A percentile compares a stretch with the other conserved stretches of the same genome.
Evolutionary conservation across 2,797 vertebrate genomes (phyloP).

Genomic region (Danio jaintianensis): DNA sequence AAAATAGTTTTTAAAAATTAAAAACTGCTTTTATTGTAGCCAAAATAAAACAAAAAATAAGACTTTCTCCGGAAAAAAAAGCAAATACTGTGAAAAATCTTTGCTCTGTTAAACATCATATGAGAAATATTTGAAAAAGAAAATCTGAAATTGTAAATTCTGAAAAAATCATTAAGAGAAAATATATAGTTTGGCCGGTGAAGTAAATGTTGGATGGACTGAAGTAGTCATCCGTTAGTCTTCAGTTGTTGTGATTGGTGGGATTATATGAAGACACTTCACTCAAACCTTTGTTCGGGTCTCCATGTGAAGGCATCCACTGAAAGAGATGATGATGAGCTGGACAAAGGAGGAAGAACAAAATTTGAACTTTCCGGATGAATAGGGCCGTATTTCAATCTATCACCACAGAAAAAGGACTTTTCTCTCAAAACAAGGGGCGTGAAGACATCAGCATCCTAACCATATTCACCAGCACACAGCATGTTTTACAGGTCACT

Average conservation of each 20-base stretch:
- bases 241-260: not conserved
- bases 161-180: not conserved
- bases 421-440: conserved; percentile 27
- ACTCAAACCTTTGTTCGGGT: not conserved
- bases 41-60: no score
- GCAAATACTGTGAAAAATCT: no score
- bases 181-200: not conserved
- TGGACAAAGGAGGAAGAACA: conserved; percentile 20
- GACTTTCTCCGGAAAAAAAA: no score
- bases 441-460: conserved; percentile 30
- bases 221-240: not conserved
- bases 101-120: no score
- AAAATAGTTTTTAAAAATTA: no score
- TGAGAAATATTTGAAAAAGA: no score
- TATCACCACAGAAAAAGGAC: conserved; percentile 7
- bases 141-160: no score
- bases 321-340: conserved; percentile 18
- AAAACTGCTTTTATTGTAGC: no score
- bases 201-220: conserved; percentile 7
- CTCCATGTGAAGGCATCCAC: not conserved
- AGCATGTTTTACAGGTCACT: conserved; percentile 42
- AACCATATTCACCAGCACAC: conserved; percentile 31
- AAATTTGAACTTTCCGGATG: conserved; percentile 23
- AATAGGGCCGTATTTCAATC: conserved; percentile 38
- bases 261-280: conserved; percentile 1